These are phyloP conservation scores for Addax nasomaculatus DNA, from an alignment of 2,113 vertebrate genomes.

Conservation along the genomic window DNA sequence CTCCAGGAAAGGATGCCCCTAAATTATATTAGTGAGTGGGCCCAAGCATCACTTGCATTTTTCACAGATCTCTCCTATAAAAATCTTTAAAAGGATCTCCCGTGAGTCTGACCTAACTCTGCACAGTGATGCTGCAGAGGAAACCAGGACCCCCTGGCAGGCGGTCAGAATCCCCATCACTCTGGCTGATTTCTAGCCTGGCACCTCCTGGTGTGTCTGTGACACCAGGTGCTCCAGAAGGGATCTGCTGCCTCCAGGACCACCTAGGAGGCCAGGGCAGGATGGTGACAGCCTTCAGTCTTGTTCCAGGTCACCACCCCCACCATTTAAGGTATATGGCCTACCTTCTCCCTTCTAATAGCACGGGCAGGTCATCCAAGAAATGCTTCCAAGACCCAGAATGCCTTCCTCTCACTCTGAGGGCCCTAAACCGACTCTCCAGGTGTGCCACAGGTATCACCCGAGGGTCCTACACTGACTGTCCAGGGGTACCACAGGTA, in stretches of 20 bases:
- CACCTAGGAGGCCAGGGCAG: neutral
- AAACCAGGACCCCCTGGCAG: neutral
- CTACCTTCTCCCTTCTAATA: neutral
- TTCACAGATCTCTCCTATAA: neutral
- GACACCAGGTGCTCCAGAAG: neutral
- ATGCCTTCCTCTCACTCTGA: neutral
- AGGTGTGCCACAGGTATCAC: neutral
- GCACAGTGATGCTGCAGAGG: neutral
- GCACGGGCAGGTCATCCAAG: neutral
- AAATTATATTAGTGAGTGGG: neutral
- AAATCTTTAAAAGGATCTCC: no score
- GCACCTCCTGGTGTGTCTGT: rapidly evolving
- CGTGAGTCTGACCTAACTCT: neutral
- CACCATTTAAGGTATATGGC: neutral
- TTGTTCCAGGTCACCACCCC: rapidly evolving
- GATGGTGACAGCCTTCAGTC: neutral
- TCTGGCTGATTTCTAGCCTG: neutral
- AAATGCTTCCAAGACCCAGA: neutral
- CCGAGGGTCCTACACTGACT: neutral
- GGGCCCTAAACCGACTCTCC: neutral
- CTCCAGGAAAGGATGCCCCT: neutral
- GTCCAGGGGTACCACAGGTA: rapidly evolving
- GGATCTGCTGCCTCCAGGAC: neutral
- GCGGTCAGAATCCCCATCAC: rapidly evolving
- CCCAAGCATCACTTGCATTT: neutral